Conservation (phyloP, 2,113 vertebrate genomes). For the Poeciliopsis prolifica region DNA sequence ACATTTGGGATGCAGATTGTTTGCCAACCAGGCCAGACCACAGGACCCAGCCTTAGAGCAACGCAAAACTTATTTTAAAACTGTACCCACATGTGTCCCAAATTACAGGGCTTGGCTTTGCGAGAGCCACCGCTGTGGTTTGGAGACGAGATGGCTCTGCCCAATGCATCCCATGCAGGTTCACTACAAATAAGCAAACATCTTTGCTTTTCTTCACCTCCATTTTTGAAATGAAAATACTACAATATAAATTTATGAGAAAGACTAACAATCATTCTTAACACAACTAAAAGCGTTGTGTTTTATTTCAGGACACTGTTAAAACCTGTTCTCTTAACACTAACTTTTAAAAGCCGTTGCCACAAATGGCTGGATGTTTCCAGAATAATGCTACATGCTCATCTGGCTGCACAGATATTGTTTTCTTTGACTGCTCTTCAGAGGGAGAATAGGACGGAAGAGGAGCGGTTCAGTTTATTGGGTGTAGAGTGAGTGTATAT, state of each 20-base stretch:
- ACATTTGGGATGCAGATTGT: constrained; percentile 51
- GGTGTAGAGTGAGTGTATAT: constrained; percentile 27
- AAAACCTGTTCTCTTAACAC: constrained; percentile 39
- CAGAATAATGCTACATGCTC: constrained; percentile 42
- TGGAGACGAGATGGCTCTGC: constrained; percentile 63
- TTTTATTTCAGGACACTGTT: constrained; percentile 24
- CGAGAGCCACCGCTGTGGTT: constrained; percentile 71
- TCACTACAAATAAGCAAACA: constrained; percentile 66
- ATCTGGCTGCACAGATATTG: constrained; percentile 27
- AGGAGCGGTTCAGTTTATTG: constrained; percentile 25
- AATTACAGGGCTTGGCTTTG: constrained; percentile 75
- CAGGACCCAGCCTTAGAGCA: constrained; percentile 60
- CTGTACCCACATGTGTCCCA: constrained; percentile 74
- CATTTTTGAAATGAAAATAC: constrained; percentile 34
- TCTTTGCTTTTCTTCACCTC: constrained; percentile 28
- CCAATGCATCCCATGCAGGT: constrained; percentile 71
- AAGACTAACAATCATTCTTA: constrained; percentile 8
- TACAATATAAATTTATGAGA: constrained; percentile 18
- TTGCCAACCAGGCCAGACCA: constrained; percentile 71
- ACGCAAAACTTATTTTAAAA: constrained; percentile 73
- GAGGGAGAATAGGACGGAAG: constrained; percentile 45
- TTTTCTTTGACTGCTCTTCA: constrained; percentile 42
- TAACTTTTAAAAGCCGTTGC: constrained; percentile 46
- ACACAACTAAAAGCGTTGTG: constrained; percentile 36
- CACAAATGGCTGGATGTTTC: constrained; percentile 37